Evolutionary conservation across 2,113 vertebrate species (phyloP), one percentile per base, ranked within the genome.

Genomic region (Colaptes auratus): DNA sequence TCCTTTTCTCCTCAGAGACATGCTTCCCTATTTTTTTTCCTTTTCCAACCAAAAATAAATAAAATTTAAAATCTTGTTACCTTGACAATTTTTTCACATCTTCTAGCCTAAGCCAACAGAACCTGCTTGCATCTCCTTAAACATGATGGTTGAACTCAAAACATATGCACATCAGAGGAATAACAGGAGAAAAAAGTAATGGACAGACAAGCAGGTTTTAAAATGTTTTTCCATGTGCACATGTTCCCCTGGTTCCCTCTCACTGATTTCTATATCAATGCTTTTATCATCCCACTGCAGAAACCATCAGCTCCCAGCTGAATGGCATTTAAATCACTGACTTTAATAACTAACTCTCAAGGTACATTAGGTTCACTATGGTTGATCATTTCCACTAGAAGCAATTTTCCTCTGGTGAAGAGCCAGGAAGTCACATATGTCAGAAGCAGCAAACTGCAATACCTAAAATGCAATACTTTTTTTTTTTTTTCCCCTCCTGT

Each of bases 301-400:
- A 82, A 91, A 39, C 14, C 50, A 67, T 46, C 44, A 48, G 4
- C 5, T 89, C 52, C 53, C 35, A 75, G 33, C 7, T 71, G 50
- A 77, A 71, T 31, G 42, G 35, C 27, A 46, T 92, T 83, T 80
- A 83, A 66, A 90, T 77, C 42, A 52, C 64, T 76, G n/a, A 39
- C 35, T 73, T 88, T 88, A 30, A 24, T 35, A 55, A 46, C 36
- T 61, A n/a, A 50, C 12, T 86, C 72, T 77, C 30, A 74, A 93
- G 85, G 64, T 88, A 77, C 69, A 71, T 90, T 77, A 88, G 12
- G 56, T 80, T 77, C 60, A 28, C 18, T 18, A 18, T 10, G 31
- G 55, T 64, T 80, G 79, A 77, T 77, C 82, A 46, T 63, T 88
- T 93, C 90, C 86, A 69, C 85, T 77, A 52, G 56, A 89, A 96